phyloP scores from a whole-genome alignment of 2,797 vertebrate species.

The Chlorospingus semifuscus region DNA sequence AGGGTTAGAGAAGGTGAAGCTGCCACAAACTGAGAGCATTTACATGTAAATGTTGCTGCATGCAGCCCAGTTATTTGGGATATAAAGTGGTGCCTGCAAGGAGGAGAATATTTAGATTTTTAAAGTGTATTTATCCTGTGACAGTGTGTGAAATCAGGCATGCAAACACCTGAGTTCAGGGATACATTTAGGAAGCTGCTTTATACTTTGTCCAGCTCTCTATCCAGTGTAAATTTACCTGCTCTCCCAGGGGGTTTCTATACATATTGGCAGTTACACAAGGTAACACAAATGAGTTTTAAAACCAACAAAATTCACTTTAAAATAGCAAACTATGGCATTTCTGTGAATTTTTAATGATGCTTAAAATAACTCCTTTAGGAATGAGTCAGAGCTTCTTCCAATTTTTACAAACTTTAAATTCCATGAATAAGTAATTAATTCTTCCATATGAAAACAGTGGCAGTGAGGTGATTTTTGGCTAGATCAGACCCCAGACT shows the following conservation, averaged over 20 bases:
- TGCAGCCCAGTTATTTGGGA: not conserved
- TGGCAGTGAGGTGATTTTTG: not conserved
- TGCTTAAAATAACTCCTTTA: not conserved
- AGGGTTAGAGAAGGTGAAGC: not conserved
- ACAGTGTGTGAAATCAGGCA: not conserved
- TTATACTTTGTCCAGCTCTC: not conserved
- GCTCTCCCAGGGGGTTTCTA: not conserved
- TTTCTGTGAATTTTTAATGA: not conserved
- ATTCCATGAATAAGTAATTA: not conserved
- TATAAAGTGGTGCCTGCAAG: not conserved
- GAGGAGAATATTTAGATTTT: not conserved
- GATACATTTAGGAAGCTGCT: not conserved
- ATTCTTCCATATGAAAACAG: not conserved
- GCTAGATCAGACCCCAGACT: not conserved
- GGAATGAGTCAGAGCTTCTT: not conserved
- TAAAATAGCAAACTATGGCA: not conserved
- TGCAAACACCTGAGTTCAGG: not conserved
- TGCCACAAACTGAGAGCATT: not conserved
- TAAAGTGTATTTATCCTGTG: not conserved
- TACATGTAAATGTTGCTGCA: not conserved
- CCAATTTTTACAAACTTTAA: not conserved
- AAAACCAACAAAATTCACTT: not conserved
- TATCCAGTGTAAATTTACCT: not conserved
- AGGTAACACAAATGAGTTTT: not conserved
- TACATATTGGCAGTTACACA: not conserved